Conservation (phyloP, 2,113 vertebrate species). For the Pithys albifrons region DNA sequence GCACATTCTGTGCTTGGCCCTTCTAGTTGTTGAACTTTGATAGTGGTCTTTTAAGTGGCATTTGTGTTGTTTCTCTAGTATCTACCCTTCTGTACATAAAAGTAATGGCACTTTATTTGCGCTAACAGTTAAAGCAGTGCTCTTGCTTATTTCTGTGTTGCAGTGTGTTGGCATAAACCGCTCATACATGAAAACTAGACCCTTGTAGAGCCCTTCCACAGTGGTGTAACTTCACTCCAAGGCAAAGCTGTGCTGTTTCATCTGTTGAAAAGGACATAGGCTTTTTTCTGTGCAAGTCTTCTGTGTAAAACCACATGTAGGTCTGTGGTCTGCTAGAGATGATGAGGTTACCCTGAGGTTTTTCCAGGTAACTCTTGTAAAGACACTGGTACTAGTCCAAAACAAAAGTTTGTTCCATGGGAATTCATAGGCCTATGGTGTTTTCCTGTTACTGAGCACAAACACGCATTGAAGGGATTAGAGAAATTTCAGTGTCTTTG, state of each 20-base stretch:
- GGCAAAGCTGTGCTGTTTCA: background rate
- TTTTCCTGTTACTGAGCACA: background rate
- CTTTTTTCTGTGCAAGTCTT: background rate
- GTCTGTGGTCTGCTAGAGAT: background rate
- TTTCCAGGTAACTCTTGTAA: background rate
- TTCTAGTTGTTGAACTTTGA: background rate
- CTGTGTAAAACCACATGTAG: accelerated
- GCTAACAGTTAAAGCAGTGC: background rate
- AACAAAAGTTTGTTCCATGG: background rate
- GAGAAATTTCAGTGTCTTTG: background rate
- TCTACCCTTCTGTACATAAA: background rate
- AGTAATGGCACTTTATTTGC: background rate
- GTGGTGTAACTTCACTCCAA: background rate
- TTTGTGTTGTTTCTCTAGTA: background rate
- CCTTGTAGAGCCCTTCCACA: background rate
- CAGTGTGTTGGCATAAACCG: background rate
- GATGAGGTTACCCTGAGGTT: background rate
- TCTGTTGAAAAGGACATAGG: background rate
- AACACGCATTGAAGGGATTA: background rate
- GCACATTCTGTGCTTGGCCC: accelerated
- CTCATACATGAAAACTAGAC: background rate
- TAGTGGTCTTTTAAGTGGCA: background rate
- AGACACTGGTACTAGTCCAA: background rate
- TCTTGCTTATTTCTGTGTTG: background rate
- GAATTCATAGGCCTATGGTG: background rate